These are phyloP conservation scores for Aldabrachelys gigantea DNA, from an alignment of 2,113 vertebrate genomes.

Conservation along the genomic window DNA sequence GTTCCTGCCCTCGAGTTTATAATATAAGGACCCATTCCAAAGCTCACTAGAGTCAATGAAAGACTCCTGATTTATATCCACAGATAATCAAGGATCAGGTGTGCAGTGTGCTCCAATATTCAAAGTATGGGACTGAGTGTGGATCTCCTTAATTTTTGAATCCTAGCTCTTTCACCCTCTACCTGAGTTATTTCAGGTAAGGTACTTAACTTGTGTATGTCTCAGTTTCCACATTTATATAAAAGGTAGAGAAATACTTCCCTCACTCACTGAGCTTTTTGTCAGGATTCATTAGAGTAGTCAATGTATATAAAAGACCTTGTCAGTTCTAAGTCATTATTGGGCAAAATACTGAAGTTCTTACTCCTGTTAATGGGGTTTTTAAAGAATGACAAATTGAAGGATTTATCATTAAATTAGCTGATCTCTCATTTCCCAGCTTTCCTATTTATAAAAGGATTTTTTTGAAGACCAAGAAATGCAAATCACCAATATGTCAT, in stretches of 20 bases:
- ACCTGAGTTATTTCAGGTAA: neutral
- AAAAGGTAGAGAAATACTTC: neutral
- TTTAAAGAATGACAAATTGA: neutral
- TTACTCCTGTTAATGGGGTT: neutral
- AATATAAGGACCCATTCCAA: neutral
- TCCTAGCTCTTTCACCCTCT: neutral
- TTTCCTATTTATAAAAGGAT: neutral
- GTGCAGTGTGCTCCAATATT: neutral
- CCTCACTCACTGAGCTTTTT: neutral
- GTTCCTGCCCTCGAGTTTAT: neutral
- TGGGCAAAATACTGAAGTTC: neutral
- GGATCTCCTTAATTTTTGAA: rapidly evolving
- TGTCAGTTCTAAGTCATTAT: neutral
- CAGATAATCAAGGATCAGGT: neutral
- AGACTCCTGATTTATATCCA: neutral
- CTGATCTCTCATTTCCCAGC: conserved; percentile 9
- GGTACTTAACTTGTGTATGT: neutral
- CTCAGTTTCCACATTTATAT: neutral
- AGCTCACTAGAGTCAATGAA: neutral
- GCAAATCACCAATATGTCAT: neutral
- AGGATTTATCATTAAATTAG: conserved; percentile 27
- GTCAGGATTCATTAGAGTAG: conserved; percentile 12
- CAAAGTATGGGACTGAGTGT: neutral
- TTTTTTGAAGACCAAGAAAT: neutral
- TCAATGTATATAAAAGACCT: neutral